A percentile compares a stretch with the other conserved stretches of the same genome.
phyloP scores from a whole-genome alignment of 2,797 vertebrate genomes.

The Siniperca undulata region DNA sequence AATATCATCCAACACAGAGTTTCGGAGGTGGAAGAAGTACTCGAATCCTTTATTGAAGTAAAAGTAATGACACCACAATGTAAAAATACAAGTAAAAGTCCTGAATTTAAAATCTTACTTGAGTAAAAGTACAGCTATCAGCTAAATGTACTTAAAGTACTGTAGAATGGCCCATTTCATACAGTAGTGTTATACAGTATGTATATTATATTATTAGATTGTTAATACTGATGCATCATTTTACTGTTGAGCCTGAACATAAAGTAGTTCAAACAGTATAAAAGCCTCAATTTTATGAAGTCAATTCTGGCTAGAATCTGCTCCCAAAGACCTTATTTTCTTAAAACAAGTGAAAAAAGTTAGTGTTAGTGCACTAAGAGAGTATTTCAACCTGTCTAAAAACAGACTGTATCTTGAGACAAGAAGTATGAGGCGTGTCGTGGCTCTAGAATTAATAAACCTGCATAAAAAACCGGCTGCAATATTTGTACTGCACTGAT shows the following conservation, averaged over 20 bases:
- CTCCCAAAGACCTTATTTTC: no score
- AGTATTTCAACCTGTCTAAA: no score
- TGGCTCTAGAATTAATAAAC: not conserved
- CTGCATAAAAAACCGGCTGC: not conserved
- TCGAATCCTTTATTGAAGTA: not conserved
- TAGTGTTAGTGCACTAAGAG: not conserved
- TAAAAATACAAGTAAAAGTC: no score
- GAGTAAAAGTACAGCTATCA: not conserved
- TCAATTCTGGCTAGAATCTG: no score
- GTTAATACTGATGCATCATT: no score
- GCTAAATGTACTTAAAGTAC: not conserved
- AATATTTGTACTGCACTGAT: not conserved
- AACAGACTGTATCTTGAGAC: no score
- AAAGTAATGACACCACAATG: no score
- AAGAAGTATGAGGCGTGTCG: no score
- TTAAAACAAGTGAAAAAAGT: not conserved
- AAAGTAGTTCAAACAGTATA: no score
- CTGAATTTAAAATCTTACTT: no score
- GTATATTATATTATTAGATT: not conserved
- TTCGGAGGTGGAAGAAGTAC: not conserved
- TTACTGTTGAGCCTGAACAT: not conserved
- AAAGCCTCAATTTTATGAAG: not conserved
- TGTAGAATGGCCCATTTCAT: not conserved
- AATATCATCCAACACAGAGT: slow-evolving; percentile 9
- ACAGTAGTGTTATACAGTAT: not conserved